Percentiles rank a stretch among this genome's conserved stretches.
These are phyloP conservation scores for Pseudoatta argentina DNA, from an alignment of 1,140 invertebrate genomes.

Conservation along the genomic window DNA sequence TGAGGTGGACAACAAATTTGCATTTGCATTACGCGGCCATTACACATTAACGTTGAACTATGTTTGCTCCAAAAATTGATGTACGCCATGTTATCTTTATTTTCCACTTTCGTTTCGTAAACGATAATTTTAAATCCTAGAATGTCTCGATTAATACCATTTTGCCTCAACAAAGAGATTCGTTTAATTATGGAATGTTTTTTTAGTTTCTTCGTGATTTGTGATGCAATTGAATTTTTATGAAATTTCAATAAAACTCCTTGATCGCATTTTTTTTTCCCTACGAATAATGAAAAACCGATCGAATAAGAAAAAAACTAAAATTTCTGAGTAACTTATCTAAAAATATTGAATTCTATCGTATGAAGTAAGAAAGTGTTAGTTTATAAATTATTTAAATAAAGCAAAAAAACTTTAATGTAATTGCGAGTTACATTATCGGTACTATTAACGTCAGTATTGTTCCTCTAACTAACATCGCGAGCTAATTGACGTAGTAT, in stretches of 20 bases:
- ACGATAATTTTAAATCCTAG: constrained; percentile 29
- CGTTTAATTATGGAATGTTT: background rate
- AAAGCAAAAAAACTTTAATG: too few relatives aligned
- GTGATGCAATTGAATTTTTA: background rate
- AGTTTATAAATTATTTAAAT: constrained; percentile 1
- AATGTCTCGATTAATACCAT: background rate
- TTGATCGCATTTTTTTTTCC: constrained; percentile 10
- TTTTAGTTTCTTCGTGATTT: background rate
- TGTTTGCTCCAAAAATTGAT: constrained; percentile 75
- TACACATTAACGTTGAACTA: constrained; percentile 73
- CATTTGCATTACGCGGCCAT: constrained; percentile 51
- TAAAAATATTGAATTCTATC: background rate
- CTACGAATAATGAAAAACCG: background rate
- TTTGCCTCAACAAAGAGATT: background rate
- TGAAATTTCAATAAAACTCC: background rate
- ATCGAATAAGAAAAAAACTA: background rate
- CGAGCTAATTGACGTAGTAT: constrained; percentile 81
- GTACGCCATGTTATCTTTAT: constrained; percentile 50
- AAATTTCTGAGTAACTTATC: background rate
- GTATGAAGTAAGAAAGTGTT: background rate
- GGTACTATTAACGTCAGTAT: background rate
- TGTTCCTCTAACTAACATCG: constrained; percentile 12
- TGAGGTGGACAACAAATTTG: constrained; percentile 63
- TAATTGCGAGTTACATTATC: background rate
- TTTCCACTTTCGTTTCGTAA: constrained; percentile 28